These are phyloP conservation scores for Drosophila maculinotata DNA, from an alignment of 2,888 invertebrate genomes.

Conservation along the genomic window DNA sequence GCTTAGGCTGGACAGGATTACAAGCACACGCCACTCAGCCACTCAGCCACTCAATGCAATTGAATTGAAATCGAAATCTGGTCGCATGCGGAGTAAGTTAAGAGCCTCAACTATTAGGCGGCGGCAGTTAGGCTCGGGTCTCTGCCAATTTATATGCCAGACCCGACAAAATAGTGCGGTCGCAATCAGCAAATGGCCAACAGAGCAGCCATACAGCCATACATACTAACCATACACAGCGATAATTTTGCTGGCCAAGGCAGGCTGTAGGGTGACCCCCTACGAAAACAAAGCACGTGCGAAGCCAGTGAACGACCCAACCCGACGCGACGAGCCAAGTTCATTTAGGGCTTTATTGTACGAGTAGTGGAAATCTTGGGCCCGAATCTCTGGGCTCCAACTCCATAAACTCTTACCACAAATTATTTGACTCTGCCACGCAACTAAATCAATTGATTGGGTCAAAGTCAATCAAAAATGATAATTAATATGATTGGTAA, in stretches of 20 bases:
- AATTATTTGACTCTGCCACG: too few relatives aligned
- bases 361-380: conserved; percentile 19
- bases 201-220: conserved; percentile 10
- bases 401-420: conserved; percentile 7
- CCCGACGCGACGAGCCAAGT: too few relatives aligned
- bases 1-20: conserved; percentile 55
- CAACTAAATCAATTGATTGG: too few relatives aligned
- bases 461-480: conserved; percentile 31
- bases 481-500: conserved; percentile 21
- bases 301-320: conserved; percentile 18
- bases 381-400: conserved; percentile 15
- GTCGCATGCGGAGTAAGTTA: conserved; percentile 29
- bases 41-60: conserved; percentile 63
- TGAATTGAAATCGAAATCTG: conserved; percentile 72
- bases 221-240: conserved; percentile 17
- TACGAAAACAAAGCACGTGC: conserved; percentile 53
- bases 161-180: conserved; percentile 44
- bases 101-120: conserved; percentile 43
- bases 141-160: conserved; percentile 48
- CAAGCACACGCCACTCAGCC: conserved; percentile 34
- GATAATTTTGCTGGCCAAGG: too few relatives aligned
- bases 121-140: conserved; percentile 22
- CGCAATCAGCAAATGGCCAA: conserved; percentile 72
- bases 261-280: too few relatives aligned
- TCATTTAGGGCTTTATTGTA: conserved; percentile 40